Evolutionary conservation across 2,113 vertebrate genomes (phyloP), one percentile per base, ranked within the genome.

Genomic region (Nothobranchius kuhntae): DNA sequence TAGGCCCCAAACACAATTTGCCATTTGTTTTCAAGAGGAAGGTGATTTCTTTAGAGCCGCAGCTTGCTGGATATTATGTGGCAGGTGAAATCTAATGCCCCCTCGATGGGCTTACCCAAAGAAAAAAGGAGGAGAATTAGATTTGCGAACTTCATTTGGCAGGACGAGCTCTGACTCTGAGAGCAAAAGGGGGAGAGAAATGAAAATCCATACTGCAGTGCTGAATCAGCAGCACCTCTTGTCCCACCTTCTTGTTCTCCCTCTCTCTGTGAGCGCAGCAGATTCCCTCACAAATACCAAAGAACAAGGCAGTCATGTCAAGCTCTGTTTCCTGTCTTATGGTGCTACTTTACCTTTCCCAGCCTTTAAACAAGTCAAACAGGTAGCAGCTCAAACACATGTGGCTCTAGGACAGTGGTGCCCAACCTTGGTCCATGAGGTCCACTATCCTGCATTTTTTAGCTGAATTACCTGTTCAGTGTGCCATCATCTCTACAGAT

Each of bases 101-200:
- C 47, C 95, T 96, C 94, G 82, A 96, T 95, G 95, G 94, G 94
- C 95, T 97, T 95, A 95, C 91, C 91, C 86, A 85, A 36, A 75
- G 68, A 77, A 86, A 77, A 86, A 87, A 66, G 13, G 58, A 53
- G 64, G 47, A 77, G 91, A 94, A 96, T 95, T 93, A 93, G 94
- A 96, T 98, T 96, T 97, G 90, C 84, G 92, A 98, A 96, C 95
- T 96, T 98, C 94, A 96, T 98, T 97, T 97, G 80, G 92, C 90
- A 86, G 93, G 93, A 92, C 92, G 90, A 93, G 90, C 92, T 82
- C 89, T 2, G 72, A 65, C 65, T 81, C 79, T 75, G 83, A 87
- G 92, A 92, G 91, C 86, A 87, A 86, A 53, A 44, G 44, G 9
- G 7, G 44, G 54, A 47, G 65, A 52, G 88, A 89, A 86, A 92